Conservation (phyloP, 2,888 invertebrate species). For the Agriopis aurantiaria region DNA sequence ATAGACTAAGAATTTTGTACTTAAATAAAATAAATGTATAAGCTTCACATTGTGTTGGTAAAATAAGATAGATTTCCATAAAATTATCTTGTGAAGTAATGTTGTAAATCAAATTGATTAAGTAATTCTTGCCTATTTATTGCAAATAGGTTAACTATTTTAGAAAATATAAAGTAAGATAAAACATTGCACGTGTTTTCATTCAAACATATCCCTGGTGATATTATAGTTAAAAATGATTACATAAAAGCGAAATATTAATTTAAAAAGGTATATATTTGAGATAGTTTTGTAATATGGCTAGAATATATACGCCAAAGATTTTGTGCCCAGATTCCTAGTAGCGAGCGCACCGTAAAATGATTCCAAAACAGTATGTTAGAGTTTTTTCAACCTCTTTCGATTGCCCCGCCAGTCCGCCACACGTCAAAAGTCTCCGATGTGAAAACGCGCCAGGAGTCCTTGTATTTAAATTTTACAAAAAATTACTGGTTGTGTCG, state of each 20-base stretch:
- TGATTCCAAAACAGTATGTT: too few relatives aligned
- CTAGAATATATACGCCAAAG: too few relatives aligned
- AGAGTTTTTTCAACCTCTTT: too few relatives aligned
- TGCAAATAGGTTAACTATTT: constrained; percentile 2
- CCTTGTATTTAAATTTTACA: too few relatives aligned
- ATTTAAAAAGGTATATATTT: not conserved
- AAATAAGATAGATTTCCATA: not conserved
- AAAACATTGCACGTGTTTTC: not conserved
- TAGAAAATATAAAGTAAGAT: not conserved
- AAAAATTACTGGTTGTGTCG: too few relatives aligned
- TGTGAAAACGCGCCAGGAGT: too few relatives aligned
- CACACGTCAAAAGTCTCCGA: too few relatives aligned
- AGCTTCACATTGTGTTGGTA: not conserved
- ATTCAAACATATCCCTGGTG: not conserved
- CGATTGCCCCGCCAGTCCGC: too few relatives aligned
- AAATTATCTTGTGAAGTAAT: not conserved
- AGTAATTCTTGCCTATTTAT: constrained; percentile 16
- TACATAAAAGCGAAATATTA: not conserved
- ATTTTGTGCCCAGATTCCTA: too few relatives aligned
- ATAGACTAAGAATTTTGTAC: not conserved
- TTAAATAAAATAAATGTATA: not conserved
- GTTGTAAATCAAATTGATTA: constrained; percentile 3
- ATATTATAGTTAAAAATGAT: not conserved
- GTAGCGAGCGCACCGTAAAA: too few relatives aligned
- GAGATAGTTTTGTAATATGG: not conserved